Base-by-base conservation (phyloP, 2,888 invertebrate species). In the Cryptocephalus primarius region DNA sequence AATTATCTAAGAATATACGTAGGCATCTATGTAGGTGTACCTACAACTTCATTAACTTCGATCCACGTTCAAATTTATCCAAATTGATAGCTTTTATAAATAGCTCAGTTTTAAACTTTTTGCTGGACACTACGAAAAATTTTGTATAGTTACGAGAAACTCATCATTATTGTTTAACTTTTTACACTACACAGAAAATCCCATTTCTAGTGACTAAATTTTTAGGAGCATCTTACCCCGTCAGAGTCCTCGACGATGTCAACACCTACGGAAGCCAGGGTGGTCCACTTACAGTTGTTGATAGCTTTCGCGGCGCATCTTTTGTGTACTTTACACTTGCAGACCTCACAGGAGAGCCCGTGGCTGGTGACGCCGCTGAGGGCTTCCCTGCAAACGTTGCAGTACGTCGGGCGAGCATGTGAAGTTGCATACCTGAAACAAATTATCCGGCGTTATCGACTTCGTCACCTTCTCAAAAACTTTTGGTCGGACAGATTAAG, bases 211-310 rank as follows among this genome's bases (percentile, higher is more conserved):
- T 22, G 6, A n/a, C n/a, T n/a, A n/a, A 9, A 34, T 34, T 9
- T 34, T 34, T 34, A 12, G 12, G 6, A 10, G 12, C 33, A 2
- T 63, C 80, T 75, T 69, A 90, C 90, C 73, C 93, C 91, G 67
- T 94, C 92, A 52, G 82, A 78, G 60, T 94, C 91, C 65, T 95
- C 94, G 43, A 95, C 89, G 46, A 94, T 86, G 58, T 94, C 90
- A 62, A 88, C 88, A n/a, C 94, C 94, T 47, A 97, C 85, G 39
- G 91, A 91, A 8, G 94, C 88, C 56, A 96, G 76, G 38, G 94
- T 94, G 57, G 93, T 96, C 96, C 96, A 96, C 69, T 97, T 97
- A 77, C 96, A 97, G 65, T 90, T 91, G 58, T 88, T 88, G 62
- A 88, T 85, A 45, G 95, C 92, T 63, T 92, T 88, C 46, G 86